Conservation (phyloP, 2,797 vertebrate genomes). For the Falco cherrug region DNA sequence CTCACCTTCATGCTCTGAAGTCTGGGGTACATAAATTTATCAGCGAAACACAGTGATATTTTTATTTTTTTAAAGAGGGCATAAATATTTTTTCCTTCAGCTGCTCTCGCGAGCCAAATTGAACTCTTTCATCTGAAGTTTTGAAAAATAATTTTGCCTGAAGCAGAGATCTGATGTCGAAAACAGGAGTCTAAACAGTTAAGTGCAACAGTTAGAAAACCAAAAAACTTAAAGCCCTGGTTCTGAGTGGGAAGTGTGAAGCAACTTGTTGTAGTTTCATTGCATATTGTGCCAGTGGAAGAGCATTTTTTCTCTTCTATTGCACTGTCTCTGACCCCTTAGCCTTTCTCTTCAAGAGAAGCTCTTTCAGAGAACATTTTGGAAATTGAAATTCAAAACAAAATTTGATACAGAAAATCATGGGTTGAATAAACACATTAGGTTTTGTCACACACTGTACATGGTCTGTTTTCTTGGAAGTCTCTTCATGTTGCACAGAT, state of each 20-base stretch:
- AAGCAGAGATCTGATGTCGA: neutral
- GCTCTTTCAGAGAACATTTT: neutral
- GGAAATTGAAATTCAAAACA: neutral
- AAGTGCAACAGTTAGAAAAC: neutral
- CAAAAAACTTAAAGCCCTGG: neutral
- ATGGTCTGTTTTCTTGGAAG: neutral
- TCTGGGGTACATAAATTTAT: neutral
- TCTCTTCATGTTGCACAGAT: neutral
- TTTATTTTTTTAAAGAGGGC: neutral
- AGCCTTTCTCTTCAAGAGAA: neutral
- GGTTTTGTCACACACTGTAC: neutral
- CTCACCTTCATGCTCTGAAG: neutral
- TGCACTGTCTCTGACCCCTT: neutral
- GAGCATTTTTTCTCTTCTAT: neutral
- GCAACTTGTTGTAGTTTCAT: neutral
- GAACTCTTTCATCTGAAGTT: neutral
- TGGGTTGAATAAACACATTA: neutral
- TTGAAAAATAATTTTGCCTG: neutral
- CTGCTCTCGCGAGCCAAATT: neutral
- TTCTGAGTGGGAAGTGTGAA: slow-evolving; percentile 44
- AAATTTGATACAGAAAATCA: neutral
- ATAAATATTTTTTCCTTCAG: neutral
- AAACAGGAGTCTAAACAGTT: neutral
- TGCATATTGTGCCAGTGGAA: neutral
- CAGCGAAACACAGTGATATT: neutral